phyloP scores from a whole-genome alignment of 2,888 invertebrate genomes.

The Conomelus anceps region DNA sequence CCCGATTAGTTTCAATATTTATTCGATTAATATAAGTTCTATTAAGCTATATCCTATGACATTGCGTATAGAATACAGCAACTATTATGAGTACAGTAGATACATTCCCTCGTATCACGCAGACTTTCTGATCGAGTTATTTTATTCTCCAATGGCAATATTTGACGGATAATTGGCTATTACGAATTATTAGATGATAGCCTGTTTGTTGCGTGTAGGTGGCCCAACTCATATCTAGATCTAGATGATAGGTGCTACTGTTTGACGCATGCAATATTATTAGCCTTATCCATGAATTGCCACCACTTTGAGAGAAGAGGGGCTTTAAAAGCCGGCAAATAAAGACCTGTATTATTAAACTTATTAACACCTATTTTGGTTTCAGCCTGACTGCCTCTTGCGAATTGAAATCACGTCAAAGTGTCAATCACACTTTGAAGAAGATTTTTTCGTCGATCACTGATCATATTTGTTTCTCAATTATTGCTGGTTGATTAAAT shows the following conservation, averaged over 20 bases:
- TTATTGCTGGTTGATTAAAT: no score
- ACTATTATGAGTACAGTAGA: not conserved
- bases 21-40: no score
- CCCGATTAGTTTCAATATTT: no score
- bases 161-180: not conserved
- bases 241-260: not conserved
- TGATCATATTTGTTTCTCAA: no score
- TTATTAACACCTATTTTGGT: not conserved
- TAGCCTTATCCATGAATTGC: not conserved
- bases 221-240: not conserved
- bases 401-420: not conserved
- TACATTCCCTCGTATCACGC: not conserved
- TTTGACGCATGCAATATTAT: not conserved
- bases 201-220: not conserved
- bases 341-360: not conserved
- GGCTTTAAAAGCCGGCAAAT: not conserved
- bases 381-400: not conserved
- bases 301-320: not conserved
- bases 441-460: not conserved
- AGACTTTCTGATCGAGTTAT: not conserved
- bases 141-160: not conserved
- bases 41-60: no score
- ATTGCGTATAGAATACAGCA: no score
- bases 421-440: not conserved
- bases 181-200: not conserved